phyloP scores from a whole-genome alignment of 1,140 invertebrate genomes.

The Drosophila triauraria region DNA sequence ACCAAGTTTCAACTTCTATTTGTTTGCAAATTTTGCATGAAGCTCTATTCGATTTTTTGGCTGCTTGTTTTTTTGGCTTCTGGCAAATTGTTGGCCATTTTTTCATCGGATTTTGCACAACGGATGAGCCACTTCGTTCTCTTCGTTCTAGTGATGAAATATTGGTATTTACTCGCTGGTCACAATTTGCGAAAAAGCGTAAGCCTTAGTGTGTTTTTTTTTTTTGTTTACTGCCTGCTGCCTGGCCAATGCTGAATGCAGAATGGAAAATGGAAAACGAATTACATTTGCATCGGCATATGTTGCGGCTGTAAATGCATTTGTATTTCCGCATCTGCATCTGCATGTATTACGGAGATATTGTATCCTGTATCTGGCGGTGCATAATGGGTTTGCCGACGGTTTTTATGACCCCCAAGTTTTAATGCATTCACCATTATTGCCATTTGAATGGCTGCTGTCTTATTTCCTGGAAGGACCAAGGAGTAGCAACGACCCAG shows the following conservation, averaged over 20 bases:
- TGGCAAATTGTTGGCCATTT: slow-evolving; percentile 1
- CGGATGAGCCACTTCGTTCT: slow-evolving; percentile 1
- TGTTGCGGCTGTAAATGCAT: slow-evolving; percentile 2
- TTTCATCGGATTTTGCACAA: slow-evolving; percentile 3
- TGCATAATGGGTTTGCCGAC: too few species aligned
- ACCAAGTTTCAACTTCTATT: too few species aligned
- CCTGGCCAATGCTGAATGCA: not conserved
- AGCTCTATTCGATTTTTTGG: not conserved
- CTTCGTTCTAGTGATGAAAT: not conserved
- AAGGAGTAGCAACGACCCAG: too few species aligned
- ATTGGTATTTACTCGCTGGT: slow-evolving; percentile 32
- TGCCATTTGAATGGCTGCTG: too few species aligned
- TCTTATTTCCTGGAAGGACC: too few species aligned
- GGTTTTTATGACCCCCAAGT: too few species aligned
- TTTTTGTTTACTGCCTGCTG: not conserved
- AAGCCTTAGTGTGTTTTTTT: not conserved
- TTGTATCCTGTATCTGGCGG: slow-evolving; percentile 4
- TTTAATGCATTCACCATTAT: too few species aligned
- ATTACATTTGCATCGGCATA: slow-evolving; percentile 29
- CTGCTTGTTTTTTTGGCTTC: not conserved
- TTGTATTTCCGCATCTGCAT: slow-evolving; percentile 7
- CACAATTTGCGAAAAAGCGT: slow-evolving; percentile 20
- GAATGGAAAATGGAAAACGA: slow-evolving; percentile 12
- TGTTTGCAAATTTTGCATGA: not conserved
- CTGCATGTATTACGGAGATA: slow-evolving; percentile 8